These are phyloP conservation scores for Stenopsyche tienmushanensis DNA, from an alignment of 1,140 invertebrate species.

Conservation along the genomic window DNA sequence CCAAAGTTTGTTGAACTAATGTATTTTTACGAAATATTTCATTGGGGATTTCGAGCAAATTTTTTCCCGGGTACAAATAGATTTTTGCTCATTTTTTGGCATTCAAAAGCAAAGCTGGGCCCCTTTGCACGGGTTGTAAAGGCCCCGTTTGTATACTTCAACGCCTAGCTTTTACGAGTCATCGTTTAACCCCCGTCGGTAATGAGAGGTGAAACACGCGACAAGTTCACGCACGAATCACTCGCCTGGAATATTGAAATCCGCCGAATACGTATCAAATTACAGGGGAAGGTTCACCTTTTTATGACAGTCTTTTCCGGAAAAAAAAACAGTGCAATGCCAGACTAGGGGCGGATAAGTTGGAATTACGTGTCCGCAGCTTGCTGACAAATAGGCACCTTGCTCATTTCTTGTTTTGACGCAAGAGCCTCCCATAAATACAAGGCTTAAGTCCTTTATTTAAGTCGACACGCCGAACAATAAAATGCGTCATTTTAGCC, in stretches of 20 bases:
- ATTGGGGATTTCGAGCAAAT: too few species aligned
- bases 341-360: not conserved
- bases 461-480: too few species aligned
- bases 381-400: not conserved
- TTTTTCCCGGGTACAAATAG: too few species aligned
- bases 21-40: too few species aligned
- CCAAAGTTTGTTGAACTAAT: too few species aligned
- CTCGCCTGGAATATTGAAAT: constrained; percentile 10
- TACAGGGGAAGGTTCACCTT: not conserved
- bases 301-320: constrained; percentile 5
- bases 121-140: too few species aligned
- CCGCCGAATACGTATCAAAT: not conserved
- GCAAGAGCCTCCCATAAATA: not conserved
- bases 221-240: constrained; percentile 4
- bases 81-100: too few species aligned
- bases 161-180: too few species aligned
- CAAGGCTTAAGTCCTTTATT: not conserved
- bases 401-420: not conserved
- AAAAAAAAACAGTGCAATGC: too few species aligned
- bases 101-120: too few species aligned
- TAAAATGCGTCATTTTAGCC: too few species aligned
- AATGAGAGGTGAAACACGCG: constrained; percentile 2
- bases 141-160: too few species aligned
- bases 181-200: not conserved
- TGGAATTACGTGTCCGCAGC: not conserved